Evolutionary conservation across 92 coral and sea anemone species (phyloP).

Genomic region (Zoanthus sociatus): DNA sequence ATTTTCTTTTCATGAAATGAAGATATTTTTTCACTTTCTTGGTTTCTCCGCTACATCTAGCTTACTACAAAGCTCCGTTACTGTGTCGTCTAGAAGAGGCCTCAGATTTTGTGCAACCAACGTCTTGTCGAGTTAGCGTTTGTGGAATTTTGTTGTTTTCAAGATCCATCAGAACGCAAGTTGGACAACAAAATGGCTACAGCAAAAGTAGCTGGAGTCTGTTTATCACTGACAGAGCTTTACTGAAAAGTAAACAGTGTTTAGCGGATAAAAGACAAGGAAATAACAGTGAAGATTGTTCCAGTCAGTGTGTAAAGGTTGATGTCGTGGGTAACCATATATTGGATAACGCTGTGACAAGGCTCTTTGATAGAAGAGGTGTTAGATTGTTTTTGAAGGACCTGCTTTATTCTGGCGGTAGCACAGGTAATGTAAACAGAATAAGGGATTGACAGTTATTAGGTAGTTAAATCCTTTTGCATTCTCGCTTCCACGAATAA

Average conservation of each 20-base stretch:
- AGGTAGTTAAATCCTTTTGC: no score
- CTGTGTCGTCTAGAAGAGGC: neutral
- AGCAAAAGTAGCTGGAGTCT: neutral
- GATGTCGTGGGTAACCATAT: neutral
- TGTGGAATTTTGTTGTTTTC: slow-evolving; percentile 18
- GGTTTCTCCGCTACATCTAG: neutral
- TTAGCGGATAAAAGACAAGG: neutral
- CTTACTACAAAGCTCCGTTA: slow-evolving; percentile 19
- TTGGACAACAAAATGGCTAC: neutral
- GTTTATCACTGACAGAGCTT: slow-evolving; percentile 6
- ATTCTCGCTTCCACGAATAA: no score
- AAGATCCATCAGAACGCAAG: neutral
- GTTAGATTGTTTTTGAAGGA: slow-evolving; percentile 26
- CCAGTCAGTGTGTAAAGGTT: slow-evolving; percentile 1
- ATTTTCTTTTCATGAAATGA: neutral
- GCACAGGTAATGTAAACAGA: slow-evolving; percentile 8
- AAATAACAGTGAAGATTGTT: neutral
- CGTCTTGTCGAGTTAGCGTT: slow-evolving; percentile 28
- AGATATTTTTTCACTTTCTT: neutral
- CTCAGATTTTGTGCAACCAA: neutral
- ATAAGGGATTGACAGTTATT: neutral
- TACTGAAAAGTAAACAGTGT: neutral
- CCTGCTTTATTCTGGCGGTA: neutral
- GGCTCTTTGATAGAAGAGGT: slow-evolving; percentile 1
- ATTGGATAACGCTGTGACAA: neutral